phyloP scores from a whole-genome alignment of 2,888 invertebrate genomes.

The Spisula subtruncata region DNA sequence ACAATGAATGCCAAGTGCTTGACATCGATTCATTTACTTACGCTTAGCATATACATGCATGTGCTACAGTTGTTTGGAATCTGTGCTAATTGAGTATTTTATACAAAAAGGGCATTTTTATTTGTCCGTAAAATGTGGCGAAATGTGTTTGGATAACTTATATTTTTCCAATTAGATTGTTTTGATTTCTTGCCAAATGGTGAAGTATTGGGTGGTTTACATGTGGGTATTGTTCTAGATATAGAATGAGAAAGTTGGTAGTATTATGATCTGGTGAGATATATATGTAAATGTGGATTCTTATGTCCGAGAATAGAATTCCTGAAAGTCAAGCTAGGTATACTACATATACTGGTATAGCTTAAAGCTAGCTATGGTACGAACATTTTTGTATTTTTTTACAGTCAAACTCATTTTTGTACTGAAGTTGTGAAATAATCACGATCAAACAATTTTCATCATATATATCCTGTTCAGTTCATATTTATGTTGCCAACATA shows the following conservation, averaged over 20 bases:
- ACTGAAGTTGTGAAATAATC: not conserved
- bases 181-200: constrained; percentile 10
- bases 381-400: constrained; percentile 14
- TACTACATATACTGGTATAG: not conserved
- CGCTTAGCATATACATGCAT: not conserved
- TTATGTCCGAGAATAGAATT: not conserved
- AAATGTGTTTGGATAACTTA: not conserved
- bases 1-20: constrained; percentile 16
- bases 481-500: constrained; percentile 11
- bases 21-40: constrained; percentile 2
- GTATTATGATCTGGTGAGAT: not conserved
- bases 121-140: not conserved
- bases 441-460: not conserved
- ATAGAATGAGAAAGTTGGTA: not conserved
- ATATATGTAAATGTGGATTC: not conserved
- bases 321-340: not conserved
- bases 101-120: not conserved
- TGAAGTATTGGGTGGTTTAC: not conserved
- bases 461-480: constrained; percentile 2
- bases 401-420: not conserved
- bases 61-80: not conserved
- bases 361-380: not conserved
- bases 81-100: constrained; percentile 4
- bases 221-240: not conserved
- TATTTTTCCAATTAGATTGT: not conserved